Evolutionary conservation across 2,113 vertebrate genomes (phyloP).

Genomic region (Chelonoidis abingdonii): DNA sequence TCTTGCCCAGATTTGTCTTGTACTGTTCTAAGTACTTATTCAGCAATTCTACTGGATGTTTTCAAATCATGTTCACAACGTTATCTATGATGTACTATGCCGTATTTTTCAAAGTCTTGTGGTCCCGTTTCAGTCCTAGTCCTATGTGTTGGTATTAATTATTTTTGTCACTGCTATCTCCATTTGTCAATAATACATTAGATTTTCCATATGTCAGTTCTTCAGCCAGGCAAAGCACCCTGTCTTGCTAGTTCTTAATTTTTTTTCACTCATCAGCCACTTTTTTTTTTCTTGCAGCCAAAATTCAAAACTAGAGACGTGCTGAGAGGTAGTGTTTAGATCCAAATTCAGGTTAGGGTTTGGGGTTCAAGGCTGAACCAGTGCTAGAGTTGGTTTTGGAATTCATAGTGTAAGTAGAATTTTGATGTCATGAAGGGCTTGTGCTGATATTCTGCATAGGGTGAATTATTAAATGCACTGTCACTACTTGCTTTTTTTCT

Average conservation of each 20-base stretch:
- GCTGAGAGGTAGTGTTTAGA: not conserved
- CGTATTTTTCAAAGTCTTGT: constrained; percentile 57
- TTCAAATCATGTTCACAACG: constrained; percentile 57
- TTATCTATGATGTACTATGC: constrained; percentile 36
- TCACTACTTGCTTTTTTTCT: constrained; percentile 41
- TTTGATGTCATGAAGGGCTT: constrained; percentile 13
- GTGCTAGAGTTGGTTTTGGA: not conserved
- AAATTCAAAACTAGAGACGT: not conserved
- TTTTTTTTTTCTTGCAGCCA: not conserved
- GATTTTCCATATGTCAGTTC: constrained; percentile 63
- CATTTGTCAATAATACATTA: constrained; percentile 67
- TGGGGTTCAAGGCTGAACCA: not conserved
- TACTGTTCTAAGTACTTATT: constrained; percentile 65
- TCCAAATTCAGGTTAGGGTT: not conserved
- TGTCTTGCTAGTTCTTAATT: constrained; percentile 41
- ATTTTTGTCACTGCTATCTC: constrained; percentile 62
- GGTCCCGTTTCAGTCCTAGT: constrained; percentile 62
- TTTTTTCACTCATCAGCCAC: constrained; percentile 11
- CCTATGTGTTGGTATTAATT: constrained; percentile 63
- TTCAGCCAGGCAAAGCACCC: constrained; percentile 41
- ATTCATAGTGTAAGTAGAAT: not conserved
- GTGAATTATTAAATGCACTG: not conserved
- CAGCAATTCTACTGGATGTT: constrained; percentile 64
- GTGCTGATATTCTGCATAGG: constrained; percentile 12
- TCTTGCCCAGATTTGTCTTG: constrained; percentile 51